A percentile compares a stretch with the other conserved stretches of the same genome.
phyloP scores from a whole-genome alignment of 53 echinoderm and acorn worm genomes.

The Paracentrotus lividus region DNA sequence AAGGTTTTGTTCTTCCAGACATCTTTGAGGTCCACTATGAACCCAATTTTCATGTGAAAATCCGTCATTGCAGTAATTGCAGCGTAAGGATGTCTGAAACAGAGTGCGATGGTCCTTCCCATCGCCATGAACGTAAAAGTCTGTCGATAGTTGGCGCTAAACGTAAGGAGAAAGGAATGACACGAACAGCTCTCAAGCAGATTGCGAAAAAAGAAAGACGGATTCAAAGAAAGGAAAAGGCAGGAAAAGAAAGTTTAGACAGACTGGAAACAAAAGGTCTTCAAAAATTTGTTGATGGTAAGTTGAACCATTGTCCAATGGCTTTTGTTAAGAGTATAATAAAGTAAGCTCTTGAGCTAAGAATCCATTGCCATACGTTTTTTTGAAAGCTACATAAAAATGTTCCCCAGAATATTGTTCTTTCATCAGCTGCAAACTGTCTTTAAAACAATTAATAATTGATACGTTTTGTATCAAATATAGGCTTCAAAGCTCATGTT shows the following conservation, averaged over 20 bases:
- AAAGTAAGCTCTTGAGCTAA: no score
- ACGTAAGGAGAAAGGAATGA: slow-evolving; percentile 1
- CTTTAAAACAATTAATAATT: no score
- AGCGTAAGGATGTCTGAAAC: background rate
- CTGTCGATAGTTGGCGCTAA: background rate
- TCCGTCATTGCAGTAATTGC: background rate
- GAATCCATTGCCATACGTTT: no score
- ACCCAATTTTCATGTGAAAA: slow-evolving; percentile 39
- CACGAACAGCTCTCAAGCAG: slow-evolving; percentile 18
- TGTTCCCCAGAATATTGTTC: no score
- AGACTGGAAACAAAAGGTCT: slow-evolving; percentile 5
- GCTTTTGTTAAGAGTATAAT: no score
- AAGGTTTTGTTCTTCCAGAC: slow-evolving; percentile 15
- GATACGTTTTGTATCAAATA: no score
- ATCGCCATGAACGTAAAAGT: background rate
- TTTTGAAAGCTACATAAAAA: no score
- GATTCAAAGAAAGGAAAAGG: background rate
- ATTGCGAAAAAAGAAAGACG: slow-evolving; percentile 23
- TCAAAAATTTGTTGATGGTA: slow-evolving; percentile 42
- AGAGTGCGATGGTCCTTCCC: background rate
- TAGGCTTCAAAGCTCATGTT: no score
- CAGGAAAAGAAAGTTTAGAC: slow-evolving; percentile 8
- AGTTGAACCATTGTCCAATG: background rate
- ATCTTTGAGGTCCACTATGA: slow-evolving; percentile 40
- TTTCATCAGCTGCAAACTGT: no score